Evolutionary conservation across 1,140 invertebrate species (phyloP).

Genomic region (Bombus cullumanus): DNA sequence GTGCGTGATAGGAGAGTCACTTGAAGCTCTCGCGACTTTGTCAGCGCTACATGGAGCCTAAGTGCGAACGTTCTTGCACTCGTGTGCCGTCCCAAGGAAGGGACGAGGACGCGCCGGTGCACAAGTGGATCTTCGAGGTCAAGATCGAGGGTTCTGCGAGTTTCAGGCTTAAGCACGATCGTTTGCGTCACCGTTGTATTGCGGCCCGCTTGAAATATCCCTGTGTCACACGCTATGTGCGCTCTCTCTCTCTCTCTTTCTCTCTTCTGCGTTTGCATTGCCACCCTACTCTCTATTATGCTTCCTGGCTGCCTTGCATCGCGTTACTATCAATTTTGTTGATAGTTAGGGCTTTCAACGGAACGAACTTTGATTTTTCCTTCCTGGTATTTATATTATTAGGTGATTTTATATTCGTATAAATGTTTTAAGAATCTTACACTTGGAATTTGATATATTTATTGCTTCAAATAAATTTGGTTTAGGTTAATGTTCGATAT

Average conservation of each 20-base stretch:
- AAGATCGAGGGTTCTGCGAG: slow-evolving; percentile 68
- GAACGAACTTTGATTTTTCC: background rate
- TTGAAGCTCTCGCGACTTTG: slow-evolving; percentile 77
- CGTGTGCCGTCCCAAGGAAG: slow-evolving; percentile 71
- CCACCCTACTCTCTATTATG: background rate
- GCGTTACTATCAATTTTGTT: slow-evolving; percentile 12
- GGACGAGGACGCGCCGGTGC: slow-evolving; percentile 59
- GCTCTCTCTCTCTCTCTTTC: background rate
- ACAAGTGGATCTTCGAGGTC: slow-evolving; percentile 72
- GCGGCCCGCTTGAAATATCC: slow-evolving; percentile 59
- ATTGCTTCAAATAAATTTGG: no score
- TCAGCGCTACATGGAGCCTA: slow-evolving; percentile 77
- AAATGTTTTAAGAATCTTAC: no score
- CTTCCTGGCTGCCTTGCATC: background rate
- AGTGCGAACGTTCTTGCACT: slow-evolving; percentile 74
- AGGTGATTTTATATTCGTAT: background rate
- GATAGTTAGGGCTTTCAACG: background rate
- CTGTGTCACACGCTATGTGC: background rate
- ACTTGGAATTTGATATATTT: no score
- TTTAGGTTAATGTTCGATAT: no score
- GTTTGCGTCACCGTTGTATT: slow-evolving; percentile 63
- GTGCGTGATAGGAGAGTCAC: slow-evolving; percentile 55
- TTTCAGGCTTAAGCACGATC: slow-evolving; percentile 66
- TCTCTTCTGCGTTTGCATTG: background rate
- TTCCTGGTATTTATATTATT: background rate